These are phyloP conservation scores for Ips nitidus DNA, from an alignment of 1,140 invertebrate species.

Conservation along the genomic window DNA sequence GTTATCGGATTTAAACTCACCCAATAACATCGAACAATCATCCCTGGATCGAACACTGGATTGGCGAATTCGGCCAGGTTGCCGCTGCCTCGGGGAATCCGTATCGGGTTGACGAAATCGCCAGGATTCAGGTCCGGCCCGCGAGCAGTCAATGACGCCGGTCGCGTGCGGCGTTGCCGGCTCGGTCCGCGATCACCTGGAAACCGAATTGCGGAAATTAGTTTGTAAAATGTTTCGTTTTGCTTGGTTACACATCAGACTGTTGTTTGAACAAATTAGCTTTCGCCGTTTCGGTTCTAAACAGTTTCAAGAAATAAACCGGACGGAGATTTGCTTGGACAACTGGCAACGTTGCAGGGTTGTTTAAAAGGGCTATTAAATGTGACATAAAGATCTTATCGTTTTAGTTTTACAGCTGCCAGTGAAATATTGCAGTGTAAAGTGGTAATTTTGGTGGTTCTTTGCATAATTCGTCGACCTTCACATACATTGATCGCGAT, in stretches of 20 bases:
- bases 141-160: slow-evolving; percentile 16
- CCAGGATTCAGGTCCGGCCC: slow-evolving; percentile 8
- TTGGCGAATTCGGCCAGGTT: slow-evolving; percentile 13
- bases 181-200: slow-evolving; percentile 7
- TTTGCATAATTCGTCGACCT: slow-evolving; percentile 6
- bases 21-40: slow-evolving; percentile 23
- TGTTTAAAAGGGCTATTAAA: too few relatives aligned
- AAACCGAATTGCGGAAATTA: slow-evolving; percentile 12
- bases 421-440: too few relatives aligned
- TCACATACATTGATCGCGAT: slow-evolving; percentile 4
- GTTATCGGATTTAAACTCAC: slow-evolving; percentile 8
- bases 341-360: too few relatives aligned
- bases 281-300: neutral
- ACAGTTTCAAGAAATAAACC: too few relatives aligned
- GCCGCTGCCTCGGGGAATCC: slow-evolving; percentile 1
- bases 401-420: too few relatives aligned
- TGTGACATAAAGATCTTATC: too few relatives aligned
- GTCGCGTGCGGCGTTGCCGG: slow-evolving; percentile 10
- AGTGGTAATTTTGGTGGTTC: neutral
- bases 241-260: slow-evolving; percentile 5
- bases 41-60: slow-evolving; percentile 2
- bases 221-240: slow-evolving; percentile 1
- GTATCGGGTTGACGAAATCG: slow-evolving; percentile 6
- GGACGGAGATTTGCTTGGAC: too few relatives aligned
- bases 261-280: neutral